Evolutionary conservation across 2,113 vertebrate species (phyloP).

Genomic region (Capricornis sumatraensis): DNA sequence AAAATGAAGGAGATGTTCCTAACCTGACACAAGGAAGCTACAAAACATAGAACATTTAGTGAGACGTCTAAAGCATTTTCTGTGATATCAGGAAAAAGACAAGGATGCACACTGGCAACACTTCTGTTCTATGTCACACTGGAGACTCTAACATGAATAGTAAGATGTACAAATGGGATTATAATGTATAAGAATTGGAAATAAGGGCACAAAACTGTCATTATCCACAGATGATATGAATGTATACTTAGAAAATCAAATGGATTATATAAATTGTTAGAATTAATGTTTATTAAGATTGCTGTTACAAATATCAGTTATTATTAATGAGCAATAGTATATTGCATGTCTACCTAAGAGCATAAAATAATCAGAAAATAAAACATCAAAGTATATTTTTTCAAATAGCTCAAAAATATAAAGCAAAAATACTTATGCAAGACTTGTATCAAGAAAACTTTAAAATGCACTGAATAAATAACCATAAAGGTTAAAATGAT

Average conservation of each 20-base stretch:
- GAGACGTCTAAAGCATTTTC: background rate
- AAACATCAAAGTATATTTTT: background rate
- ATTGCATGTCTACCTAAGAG: background rate
- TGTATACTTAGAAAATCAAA: background rate
- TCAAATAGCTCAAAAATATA: background rate
- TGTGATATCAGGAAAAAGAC: background rate
- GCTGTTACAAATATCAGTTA: background rate
- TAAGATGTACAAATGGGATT: background rate
- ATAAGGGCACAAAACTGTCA: background rate
- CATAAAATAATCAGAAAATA: background rate
- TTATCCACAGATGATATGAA: background rate
- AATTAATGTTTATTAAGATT: background rate
- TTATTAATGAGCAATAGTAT: background rate
- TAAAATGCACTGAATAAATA: background rate
- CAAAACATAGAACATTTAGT: background rate
- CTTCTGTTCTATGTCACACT: background rate
- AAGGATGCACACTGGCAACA: background rate
- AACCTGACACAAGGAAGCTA: background rate
- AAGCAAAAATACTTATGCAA: background rate
- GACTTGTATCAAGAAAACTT: background rate
- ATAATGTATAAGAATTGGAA: background rate
- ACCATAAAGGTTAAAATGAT: background rate
- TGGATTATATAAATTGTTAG: background rate
- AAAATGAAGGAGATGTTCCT: background rate
- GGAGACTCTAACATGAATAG: background rate